Percentiles rank a stretch among this genome's conserved stretches.
phyloP scores from a whole-genome alignment of 2,797 vertebrate species.

The Botia almorhae region DNA sequence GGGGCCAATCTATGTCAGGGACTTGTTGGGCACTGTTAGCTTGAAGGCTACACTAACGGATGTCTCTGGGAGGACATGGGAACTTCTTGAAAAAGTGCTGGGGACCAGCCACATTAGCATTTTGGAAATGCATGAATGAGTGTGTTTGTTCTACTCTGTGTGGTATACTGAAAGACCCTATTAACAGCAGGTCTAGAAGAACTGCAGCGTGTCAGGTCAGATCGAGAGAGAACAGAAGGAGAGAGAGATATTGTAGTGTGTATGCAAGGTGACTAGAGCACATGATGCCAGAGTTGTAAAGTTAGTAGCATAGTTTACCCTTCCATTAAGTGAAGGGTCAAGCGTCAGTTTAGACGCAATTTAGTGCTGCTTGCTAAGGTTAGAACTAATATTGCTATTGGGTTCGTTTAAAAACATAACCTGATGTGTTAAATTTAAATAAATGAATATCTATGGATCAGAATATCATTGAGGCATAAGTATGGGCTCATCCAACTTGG shows the following conservation, averaged over 20 bases:
- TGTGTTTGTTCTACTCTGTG: constrained; percentile 72
- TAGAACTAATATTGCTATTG: too few relatives aligned
- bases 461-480: not conserved
- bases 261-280: not conserved
- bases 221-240: not conserved
- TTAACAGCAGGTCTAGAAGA: constrained; percentile 49
- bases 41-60: constrained; percentile 60
- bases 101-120: constrained; percentile 74
- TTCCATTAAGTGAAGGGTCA: too few relatives aligned
- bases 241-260: not conserved
- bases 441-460: not conserved
- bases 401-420: too few relatives aligned
- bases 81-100: constrained; percentile 69
- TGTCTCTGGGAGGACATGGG: constrained; percentile 62
- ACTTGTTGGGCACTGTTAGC: constrained; percentile 51
- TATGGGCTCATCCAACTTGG: not conserved
- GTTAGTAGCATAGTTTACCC: not conserved
- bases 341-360: too few relatives aligned
- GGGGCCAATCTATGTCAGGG: constrained; percentile 47
- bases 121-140: constrained; percentile 75
- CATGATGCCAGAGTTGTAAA: constrained; percentile 12
- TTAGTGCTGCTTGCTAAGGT: too few relatives aligned
- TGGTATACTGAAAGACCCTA: constrained; percentile 69
- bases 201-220: constrained; percentile 25
- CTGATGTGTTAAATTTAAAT: too few relatives aligned